Base-by-base conservation (phyloP, 2,113 vertebrate genomes). In the Lycocorax pyrrhopterus region DNA sequence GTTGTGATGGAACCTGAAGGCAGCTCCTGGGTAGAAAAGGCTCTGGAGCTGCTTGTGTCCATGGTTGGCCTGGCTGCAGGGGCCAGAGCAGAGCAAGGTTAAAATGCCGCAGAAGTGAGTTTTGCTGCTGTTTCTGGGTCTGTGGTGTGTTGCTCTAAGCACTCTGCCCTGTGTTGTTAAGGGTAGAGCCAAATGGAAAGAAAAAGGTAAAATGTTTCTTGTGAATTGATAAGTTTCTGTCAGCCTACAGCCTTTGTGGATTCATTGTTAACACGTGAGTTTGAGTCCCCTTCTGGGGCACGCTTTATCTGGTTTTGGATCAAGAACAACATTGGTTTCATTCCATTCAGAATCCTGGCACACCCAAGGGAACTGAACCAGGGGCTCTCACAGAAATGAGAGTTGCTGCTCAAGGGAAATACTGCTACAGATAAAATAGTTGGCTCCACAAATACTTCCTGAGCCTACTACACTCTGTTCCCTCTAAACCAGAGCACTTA, bases 321-420 rank as follows among this genome's bases (percentile, higher is more conserved):
- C 53, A 80, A 58, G 69, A 82, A 33, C 1, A 3, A 15, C 14
- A 11, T 3, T 53, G 25, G n/a, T 68, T 94, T 94, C 6, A 56
- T 94, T 89, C 51, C 21, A 46, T 5, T 64, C 12, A 8, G 81
- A 75, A 62, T 73, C 58, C 33, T 59, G 78, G 22, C 62, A 93
- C 72, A 77, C 58, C 25, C 55, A 47, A 83, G 87, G 53, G 89
- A 77, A 22, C 68, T 89, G 87, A 91, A 80, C 71, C 10, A 23
- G 35, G 33, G 33, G 10, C 71, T 89, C 49, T 79, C 49, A 8
- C 44, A 76, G 67, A 91, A 89, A 83, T 69, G 39, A 76, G 78
- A 83, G 43, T 59, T 16, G 7, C 53, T 81, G 23, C 84, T 82
- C 67, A 80, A 87, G 82, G 71, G 91, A 93, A 80, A 86, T 91